Conservation (phyloP, 2,797 vertebrate species). For the Triplophysa bombifrons region DNA sequence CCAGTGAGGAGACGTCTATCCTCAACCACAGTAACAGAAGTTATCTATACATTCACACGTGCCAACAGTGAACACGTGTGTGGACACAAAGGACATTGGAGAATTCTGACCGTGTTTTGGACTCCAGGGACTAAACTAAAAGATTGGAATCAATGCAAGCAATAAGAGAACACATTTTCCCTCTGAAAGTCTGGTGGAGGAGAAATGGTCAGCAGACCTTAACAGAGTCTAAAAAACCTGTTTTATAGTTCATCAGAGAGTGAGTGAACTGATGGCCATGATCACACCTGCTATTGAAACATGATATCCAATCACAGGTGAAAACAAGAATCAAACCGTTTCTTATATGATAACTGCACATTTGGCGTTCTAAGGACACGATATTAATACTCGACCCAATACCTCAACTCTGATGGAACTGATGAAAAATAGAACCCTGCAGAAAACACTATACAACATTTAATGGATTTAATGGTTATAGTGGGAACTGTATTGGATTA, state of each 20-base stretch:
- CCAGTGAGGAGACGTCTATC: not conserved
- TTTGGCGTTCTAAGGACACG: no score
- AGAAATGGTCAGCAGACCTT: not conserved
- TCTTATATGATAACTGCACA: no score
- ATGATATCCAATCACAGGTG: not conserved
- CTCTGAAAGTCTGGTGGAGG: not conserved
- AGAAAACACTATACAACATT: no score
- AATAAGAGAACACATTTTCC: not conserved
- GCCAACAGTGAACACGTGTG: not conserved
- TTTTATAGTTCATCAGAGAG: not conserved
- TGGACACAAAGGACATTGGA: not conserved
- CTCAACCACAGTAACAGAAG: not conserved
- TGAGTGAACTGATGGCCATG: not conserved
- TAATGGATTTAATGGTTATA: no score
- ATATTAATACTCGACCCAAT: no score
- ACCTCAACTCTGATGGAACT: no score
- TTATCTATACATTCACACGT: not conserved
- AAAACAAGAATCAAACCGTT: no score
- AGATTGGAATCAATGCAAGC: slow-evolving; percentile 4
- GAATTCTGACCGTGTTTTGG: slow-evolving; percentile 26
- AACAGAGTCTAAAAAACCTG: not conserved
- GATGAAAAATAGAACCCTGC: no score
- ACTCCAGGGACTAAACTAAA: slow-evolving; percentile 16
- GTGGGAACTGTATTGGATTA: no score
- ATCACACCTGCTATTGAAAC: not conserved